Evolutionary conservation across 2,113 vertebrate species (phyloP), one percentile per base, ranked within the genome.

Genomic region (Scophthalmus maximus): DNA sequence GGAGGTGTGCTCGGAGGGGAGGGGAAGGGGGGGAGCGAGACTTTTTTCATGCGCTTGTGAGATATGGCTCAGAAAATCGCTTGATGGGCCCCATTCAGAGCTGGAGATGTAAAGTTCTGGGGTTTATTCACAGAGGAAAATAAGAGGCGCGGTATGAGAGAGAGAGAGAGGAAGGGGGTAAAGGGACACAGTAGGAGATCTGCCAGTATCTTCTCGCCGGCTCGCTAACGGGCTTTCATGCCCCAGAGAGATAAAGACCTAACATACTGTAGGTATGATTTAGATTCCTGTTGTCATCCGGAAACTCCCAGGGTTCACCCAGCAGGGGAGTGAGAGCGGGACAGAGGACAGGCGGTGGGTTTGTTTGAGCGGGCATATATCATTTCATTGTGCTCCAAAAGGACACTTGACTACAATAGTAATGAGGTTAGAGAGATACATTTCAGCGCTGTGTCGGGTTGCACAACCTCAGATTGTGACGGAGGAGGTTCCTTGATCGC

Each of bases 11-110:
- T n/a, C n/a, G 18, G 52, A 44, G 60, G 38, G n/a, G 49, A 30
- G 50, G 42, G 42, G 42, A 46, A 29, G 17, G 32, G 14, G 44
- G 22, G 73, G 53, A n/a, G 23, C 17, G 55, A 14, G 52, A 29
- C 70, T 69, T 75, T 87, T 90, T 87, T 84, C 71, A 61, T 77
- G 84, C 85, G 76, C 78, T 84, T 68, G 86, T 86, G 85, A 91
- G 86, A 91, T 88, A 89, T 72, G 78, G 74, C 86, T 83, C 80
- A 73, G 83, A 80, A n/a, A 83, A 83, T 84, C 30, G 70, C 81
- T 57, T 83, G 87, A 85, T 85, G 76, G 78, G 77, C 49, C 72
- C 70, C 64, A 77, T 90, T 87, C 75, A 84, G 32, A 84, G 77
- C 68, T 47, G 64, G 42, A 78, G 87, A 84, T 85, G 79, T 82